phyloP scores from a whole-genome alignment of 2,888 invertebrate genomes.

The Acanthosepion lycidas region DNA sequence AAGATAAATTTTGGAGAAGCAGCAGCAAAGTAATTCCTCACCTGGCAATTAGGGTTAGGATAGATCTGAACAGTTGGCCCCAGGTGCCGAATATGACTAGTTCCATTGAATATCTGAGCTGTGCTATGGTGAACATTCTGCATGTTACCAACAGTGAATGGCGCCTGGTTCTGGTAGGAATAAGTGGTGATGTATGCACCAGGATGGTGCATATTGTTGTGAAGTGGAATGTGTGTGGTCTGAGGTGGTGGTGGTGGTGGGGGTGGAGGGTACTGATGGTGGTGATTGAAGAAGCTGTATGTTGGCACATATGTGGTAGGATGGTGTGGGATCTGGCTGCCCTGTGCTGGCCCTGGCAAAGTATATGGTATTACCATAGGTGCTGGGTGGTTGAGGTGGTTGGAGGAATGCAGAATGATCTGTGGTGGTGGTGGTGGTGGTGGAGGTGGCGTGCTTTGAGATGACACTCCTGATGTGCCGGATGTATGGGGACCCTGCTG shows the following conservation, averaged over 20 bases:
- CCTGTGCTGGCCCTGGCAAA: constrained; percentile 52
- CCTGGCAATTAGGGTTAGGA: constrained; percentile 45
- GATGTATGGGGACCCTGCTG: constrained; percentile 57
- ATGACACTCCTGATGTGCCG: constrained; percentile 43
- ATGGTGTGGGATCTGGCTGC: constrained; percentile 49
- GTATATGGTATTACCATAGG: constrained; percentile 53
- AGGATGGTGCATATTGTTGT: constrained; percentile 66
- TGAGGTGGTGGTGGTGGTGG: constrained; percentile 58
- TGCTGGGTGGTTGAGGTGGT: constrained; percentile 61
- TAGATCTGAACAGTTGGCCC: constrained; percentile 41
- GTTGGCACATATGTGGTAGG: constrained; percentile 48
- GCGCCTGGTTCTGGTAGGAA: constrained; percentile 66
- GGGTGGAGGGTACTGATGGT: constrained; percentile 59
- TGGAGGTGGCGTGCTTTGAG: constrained; percentile 24
- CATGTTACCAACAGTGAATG: constrained; percentile 56
- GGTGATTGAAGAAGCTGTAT: constrained; percentile 52
- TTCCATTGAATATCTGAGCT: neutral
- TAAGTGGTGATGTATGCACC: constrained; percentile 65
- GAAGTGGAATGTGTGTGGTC: constrained; percentile 60
- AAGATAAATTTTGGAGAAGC: neutral
- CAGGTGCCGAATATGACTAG: constrained; percentile 43
- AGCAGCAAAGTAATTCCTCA: neutral
- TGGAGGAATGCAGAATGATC: constrained; percentile 55
- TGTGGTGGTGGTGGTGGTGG: constrained; percentile 57
- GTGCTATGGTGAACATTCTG: constrained; percentile 43